A percentile compares a stretch with the other conserved stretches of the same genome.
Conservation (phyloP, 2,888 invertebrate species). For the Standfussiana lucernea region DNA sequence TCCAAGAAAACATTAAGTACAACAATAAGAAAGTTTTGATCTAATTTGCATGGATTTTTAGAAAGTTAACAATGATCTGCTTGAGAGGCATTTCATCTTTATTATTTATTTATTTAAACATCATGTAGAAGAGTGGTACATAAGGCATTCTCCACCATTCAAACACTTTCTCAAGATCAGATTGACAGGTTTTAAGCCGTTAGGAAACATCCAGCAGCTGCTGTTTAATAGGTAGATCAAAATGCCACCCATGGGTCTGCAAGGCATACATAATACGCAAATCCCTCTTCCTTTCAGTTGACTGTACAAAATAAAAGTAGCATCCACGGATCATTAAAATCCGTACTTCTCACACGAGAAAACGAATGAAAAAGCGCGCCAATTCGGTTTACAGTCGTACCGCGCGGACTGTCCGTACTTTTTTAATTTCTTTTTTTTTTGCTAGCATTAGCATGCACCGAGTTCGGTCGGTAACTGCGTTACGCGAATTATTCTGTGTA, state of each 20-base stretch:
- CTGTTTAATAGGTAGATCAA: background rate
- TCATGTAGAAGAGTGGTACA: too few relatives aligned
- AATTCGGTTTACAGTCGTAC: constrained; percentile 78
- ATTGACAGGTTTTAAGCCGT: background rate
- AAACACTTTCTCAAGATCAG: background rate
- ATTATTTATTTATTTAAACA: too few relatives aligned
- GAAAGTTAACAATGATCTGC: background rate
- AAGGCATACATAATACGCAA: constrained; percentile 31
- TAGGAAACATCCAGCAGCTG: constrained; percentile 4
- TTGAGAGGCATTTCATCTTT: background rate
- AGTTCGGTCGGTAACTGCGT: constrained; percentile 84
- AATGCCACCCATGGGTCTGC: background rate
- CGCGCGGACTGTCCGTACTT: constrained; percentile 71
- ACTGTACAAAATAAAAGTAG: constrained; percentile 40
- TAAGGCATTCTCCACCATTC: too few relatives aligned
- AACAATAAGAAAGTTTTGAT: background rate
- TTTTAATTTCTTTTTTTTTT: constrained; percentile 75
- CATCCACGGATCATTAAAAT: constrained; percentile 67
- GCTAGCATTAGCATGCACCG: constrained; percentile 84
- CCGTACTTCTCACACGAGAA: constrained; percentile 53
- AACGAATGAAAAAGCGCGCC: constrained; percentile 70
- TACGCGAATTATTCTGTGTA: constrained; percentile 75
- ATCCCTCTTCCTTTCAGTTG: constrained; percentile 29
- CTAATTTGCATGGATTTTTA: background rate
- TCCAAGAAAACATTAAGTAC: background rate